phyloP scores from a whole-genome alignment of 2,113 vertebrate genomes.

The Pangasianodon hypophthalmus region DNA sequence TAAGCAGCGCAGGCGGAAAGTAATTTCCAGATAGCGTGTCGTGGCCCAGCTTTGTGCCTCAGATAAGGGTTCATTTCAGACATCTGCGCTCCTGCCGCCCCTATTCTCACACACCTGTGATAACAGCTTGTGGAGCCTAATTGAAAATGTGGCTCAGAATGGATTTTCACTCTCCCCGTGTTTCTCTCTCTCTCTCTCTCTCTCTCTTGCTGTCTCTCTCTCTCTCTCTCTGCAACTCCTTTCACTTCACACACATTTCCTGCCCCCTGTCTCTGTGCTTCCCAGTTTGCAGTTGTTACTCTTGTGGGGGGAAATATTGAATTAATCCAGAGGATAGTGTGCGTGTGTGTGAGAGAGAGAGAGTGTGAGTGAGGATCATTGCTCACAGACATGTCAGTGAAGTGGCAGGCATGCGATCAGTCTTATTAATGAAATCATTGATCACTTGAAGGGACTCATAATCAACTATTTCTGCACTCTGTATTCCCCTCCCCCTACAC shows the following conservation, averaged over 20 bases:
- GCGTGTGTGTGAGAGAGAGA: slow-evolving; percentile 46
- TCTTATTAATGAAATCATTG: slow-evolving; percentile 99
- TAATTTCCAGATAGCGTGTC: slow-evolving; percentile 99
- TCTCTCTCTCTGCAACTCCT: slow-evolving; percentile 48
- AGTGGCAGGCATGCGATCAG: slow-evolving; percentile 93
- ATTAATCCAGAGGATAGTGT: slow-evolving; percentile 63
- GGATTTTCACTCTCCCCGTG: slow-evolving; percentile 99
- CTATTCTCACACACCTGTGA: slow-evolving; percentile 99
- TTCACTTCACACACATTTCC: slow-evolving; percentile 47
- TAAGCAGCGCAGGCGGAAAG: slow-evolving; percentile 98
- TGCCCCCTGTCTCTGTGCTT: slow-evolving; percentile 9
- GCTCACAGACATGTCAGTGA: slow-evolving; percentile 90
- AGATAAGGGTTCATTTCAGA: slow-evolving; percentile 99
- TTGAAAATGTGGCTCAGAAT: slow-evolving; percentile 99
- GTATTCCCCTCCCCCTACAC: slow-evolving; percentile 63
- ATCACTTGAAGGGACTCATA: slow-evolving; percentile 98
- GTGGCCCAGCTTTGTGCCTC: slow-evolving; percentile 96
- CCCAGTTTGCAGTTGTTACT: slow-evolving; percentile 54
- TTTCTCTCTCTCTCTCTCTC: slow-evolving; percentile 54
- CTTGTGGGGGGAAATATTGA: slow-evolving; percentile 85
- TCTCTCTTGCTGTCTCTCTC: slow-evolving; percentile 68
- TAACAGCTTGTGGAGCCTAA: slow-evolving; percentile 99
- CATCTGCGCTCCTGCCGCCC: slow-evolving; percentile 81
- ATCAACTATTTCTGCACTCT: slow-evolving; percentile 84
- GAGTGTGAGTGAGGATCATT: slow-evolving; percentile 79